Evolutionary conservation across 2,797 vertebrate genomes (phyloP).

Genomic region (Chiroxiphia lanceolata): DNA sequence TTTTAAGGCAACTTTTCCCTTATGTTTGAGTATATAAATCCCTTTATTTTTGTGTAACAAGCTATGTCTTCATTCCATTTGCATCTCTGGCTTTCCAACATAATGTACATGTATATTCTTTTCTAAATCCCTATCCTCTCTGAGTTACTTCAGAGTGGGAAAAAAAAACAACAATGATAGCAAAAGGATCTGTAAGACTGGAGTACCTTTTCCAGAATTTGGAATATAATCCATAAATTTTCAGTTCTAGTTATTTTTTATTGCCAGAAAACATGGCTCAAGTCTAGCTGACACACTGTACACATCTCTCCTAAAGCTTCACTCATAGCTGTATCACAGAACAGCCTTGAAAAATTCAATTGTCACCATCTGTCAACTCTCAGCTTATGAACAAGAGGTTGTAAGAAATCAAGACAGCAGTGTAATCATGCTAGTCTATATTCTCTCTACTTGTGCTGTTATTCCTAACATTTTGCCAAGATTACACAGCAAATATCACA

Average conservation of each 20-base stretch:
- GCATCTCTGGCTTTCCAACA: background rate
- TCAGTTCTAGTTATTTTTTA: background rate
- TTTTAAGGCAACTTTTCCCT: background rate
- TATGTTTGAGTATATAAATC: background rate
- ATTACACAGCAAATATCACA: background rate
- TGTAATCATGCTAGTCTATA: background rate
- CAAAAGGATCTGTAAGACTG: background rate
- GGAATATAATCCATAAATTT: background rate
- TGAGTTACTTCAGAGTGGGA: background rate
- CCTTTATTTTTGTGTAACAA: background rate
- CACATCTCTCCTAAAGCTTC: background rate
- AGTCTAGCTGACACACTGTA: background rate
- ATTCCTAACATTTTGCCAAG: background rate
- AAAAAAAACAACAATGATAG: background rate
- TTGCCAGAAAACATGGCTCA: background rate
- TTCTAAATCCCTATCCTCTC: background rate
- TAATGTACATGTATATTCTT: background rate
- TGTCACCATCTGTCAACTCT: constrained; percentile 3
- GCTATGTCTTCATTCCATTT: background rate
- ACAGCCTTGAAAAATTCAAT: background rate
- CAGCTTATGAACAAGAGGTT: background rate
- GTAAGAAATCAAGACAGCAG: background rate
- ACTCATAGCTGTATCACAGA: background rate
- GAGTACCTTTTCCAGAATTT: background rate
- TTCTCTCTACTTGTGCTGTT: background rate